A percentile compares a stretch with the other conserved stretches of the same genome.
Evolutionary conservation across 2,797 vertebrate genomes (phyloP).

Genomic region (Cebuella pygmaea): DNA sequence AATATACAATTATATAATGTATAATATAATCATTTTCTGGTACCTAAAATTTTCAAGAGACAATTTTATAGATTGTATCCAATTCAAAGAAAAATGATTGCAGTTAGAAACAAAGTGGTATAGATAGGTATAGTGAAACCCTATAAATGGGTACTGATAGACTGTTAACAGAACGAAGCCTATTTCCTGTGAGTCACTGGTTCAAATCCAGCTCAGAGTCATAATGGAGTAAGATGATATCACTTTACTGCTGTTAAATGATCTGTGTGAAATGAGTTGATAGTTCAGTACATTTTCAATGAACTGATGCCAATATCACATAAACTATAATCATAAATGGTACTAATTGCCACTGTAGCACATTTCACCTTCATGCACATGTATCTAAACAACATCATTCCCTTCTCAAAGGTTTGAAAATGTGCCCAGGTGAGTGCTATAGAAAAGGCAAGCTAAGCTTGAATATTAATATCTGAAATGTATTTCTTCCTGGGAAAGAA

Average conservation of each 20-base stretch:
- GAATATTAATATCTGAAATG: background rate
- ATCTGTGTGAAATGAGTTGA: constrained; percentile 70
- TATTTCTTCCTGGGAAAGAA: background rate
- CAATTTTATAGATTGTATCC: background rate
- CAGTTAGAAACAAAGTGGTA: background rate
- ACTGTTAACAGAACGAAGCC: constrained; percentile 1
- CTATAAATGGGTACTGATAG: constrained; percentile 33
- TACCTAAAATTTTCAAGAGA: background rate
- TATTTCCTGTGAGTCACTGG: constrained; percentile 65
- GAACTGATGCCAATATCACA: constrained; percentile 60
- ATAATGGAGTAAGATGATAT: constrained; percentile 50
- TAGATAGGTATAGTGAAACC: background rate
- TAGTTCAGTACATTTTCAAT: constrained; percentile 74
- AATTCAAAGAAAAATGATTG: background rate
- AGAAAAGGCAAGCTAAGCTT: background rate
- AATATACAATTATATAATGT: background rate
- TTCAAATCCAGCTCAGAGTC: constrained; percentile 69
- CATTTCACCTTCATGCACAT: constrained; percentile 58
- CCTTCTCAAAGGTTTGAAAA: background rate
- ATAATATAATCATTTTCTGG: background rate
- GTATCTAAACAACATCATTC: background rate
- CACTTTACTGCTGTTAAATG: constrained; percentile 66
- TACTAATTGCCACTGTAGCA: constrained; percentile 30
- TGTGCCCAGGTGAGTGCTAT: background rate
- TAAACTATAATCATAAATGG: constrained; percentile 66